These are phyloP conservation scores for Drosophila acutilabella DNA, from an alignment of 2,888 invertebrate species.

Conservation along the genomic window DNA sequence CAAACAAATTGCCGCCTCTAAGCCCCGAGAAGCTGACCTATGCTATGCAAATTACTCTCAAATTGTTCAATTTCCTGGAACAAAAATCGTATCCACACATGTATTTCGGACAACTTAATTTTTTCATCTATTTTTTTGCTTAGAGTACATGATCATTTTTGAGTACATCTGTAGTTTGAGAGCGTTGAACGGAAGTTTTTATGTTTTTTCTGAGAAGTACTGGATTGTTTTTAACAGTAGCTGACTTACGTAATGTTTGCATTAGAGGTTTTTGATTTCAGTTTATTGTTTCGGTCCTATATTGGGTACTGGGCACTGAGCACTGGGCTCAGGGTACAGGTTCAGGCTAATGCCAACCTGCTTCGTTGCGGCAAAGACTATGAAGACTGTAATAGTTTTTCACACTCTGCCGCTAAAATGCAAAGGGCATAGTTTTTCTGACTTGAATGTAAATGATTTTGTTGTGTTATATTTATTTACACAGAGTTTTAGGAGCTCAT, in stretches of 20 bases:
- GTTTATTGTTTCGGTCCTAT: conserved; percentile 25
- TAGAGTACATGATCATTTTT: conserved; percentile 22
- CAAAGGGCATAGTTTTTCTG: conserved; percentile 42
- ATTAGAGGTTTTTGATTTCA: conserved; percentile 69
- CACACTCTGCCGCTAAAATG: conserved; percentile 77
- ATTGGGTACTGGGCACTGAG: not conserved
- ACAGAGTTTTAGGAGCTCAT: conserved; percentile 37
- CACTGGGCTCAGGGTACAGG: no score
- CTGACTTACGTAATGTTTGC: conserved; percentile 72
- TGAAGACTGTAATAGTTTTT: conserved; percentile 64
- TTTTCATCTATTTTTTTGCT: conserved; percentile 48
- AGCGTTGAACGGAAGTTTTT: conserved; percentile 63
- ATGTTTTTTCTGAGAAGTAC: conserved; percentile 62
- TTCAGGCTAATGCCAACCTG: conserved; percentile 5
- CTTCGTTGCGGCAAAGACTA: conserved; percentile 28
- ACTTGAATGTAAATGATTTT: conserved; percentile 60
- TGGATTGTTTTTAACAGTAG: conserved; percentile 61
- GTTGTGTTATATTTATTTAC: conserved; percentile 37
- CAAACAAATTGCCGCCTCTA: conserved; percentile 76
- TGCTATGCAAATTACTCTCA: conserved; percentile 74
- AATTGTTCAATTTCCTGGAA: conserved; percentile 76
- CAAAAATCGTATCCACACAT: conserved; percentile 23
- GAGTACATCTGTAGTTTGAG: conserved; percentile 4
- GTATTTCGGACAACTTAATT: conserved; percentile 22
- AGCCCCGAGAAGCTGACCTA: conserved; percentile 31